Base-by-base conservation (phyloP, 2,113 vertebrate species). In the Ciconia stormi region DNA sequence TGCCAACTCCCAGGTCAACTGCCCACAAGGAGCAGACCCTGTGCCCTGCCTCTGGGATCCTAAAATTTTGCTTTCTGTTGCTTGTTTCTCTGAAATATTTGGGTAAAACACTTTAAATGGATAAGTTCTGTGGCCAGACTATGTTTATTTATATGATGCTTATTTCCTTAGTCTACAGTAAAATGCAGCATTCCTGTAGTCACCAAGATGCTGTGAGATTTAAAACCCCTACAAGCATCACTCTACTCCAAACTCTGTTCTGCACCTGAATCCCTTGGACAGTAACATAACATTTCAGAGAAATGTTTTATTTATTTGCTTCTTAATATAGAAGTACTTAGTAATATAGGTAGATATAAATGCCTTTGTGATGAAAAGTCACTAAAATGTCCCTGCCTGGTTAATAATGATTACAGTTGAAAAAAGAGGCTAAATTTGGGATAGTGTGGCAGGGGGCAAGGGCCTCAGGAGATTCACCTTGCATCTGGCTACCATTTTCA, bases 1-100 rank as follows among this genome's bases (percentile, higher is more conserved):
- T 84, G 29, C 16, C 1, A 2, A 23, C 6, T 89, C 15, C 17
- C 30, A n/a, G 8, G 7, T 56, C 11, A 34, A 9, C 21, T 8
- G 1, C 8, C 15, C 34, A 22, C 10, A 76, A 16, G 9, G 13
- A 7, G 1, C 6, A 59, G 13, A 20, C 9, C 20, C 13, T 44
- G 12, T 69, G 18, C 3, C 23, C 8, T 78, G 4, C 6, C 4
- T 5, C 18, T 47, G 23, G 6, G 12, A 58, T 70, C 12, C 21
- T 23, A 53, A 82, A 88, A 79, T 66, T 46, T 1, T 74, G 11
- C 29, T 67, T 79, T 71, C 6, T 79, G 8, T 52, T 20, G 2
- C 6, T 85, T 66, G 5, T 71, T 87, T 83, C 34, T 61, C 58
- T 87, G 53, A 87, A 81, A 55, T 58, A 50, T 29, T 85, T 62